Base-by-base conservation (phyloP, 2,113 vertebrate species). In the Polypterus senegalus region DNA sequence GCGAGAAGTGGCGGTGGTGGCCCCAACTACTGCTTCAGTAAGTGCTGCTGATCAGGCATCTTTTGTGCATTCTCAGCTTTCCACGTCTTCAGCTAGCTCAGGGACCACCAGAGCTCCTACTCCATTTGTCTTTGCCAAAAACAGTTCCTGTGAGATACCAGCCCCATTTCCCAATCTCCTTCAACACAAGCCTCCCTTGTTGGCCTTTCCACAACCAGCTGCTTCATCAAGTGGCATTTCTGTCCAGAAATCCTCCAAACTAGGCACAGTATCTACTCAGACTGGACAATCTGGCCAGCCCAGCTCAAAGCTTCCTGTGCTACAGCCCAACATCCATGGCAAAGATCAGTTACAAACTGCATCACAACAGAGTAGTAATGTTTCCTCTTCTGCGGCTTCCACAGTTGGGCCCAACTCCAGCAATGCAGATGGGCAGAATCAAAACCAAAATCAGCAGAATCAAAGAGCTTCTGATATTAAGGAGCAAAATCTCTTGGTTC, bases 101-200 rank as follows among this genome's bases (percentile, higher is more conserved):
- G 84, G 86, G 68, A 82, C 86, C 0, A 83, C 86, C 9, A 76
- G 86, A 10, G 84, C 84, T 9, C 82, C 84, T n/a, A 86, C 84
- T 54, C 84, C 84, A 9, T 86, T 83, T 67, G 72, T 86, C 61
- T 73, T 84, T 52, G 81, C 81, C 7, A 82, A 83, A 46, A 76
- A 60, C 66, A 86, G 83, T 67, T 72, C 74, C 51, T 79, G 78
- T 1, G 92, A 93, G 70, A 93, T 95, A 68, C 92, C 92, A 0
- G 88, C 92, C 0, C 92, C 92, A 7, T 95, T 95, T 69, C 92
- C 92, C 46, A 95, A 95, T 71, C 86, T 95, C 3, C 79, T 95
- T 1, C 92, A 93, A 71, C 92, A 95, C 63, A 86, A 90, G 0
- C 90, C 91, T 46, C 90, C 92, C 0, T 79, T 95, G 49, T 82